phyloP scores from a whole-genome alignment of 2,888 invertebrate species.

The Myopa tessellatipennis region DNA sequence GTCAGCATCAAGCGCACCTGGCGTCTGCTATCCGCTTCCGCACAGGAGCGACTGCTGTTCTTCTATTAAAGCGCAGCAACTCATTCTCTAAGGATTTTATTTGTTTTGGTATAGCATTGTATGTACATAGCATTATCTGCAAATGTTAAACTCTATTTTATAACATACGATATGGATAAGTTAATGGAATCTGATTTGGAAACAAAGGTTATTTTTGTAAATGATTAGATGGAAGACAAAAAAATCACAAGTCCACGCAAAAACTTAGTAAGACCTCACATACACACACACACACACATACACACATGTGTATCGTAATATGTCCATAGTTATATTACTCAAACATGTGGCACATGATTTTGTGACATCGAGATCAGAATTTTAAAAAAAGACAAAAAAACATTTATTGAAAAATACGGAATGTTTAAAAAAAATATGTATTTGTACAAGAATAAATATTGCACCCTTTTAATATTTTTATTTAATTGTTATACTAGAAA shows the following conservation, averaged over 20 bases:
- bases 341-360: not conserved
- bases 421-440: conserved; percentile 14
- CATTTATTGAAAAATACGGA: conserved; percentile 18
- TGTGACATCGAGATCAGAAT: not conserved
- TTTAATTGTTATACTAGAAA: conserved; percentile 8
- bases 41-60: conserved; percentile 87
- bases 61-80: conserved; percentile 74
- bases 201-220: not conserved
- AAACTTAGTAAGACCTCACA: conserved; percentile 1
- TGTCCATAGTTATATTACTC: conserved; percentile 4
- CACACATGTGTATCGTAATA: conserved; percentile 25
- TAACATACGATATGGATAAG: not conserved
- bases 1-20: conserved; percentile 90
- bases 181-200: not conserved
- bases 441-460: conserved; percentile 32
- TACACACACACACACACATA: conserved; percentile 3
- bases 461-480: conserved; percentile 14
- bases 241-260: not conserved
- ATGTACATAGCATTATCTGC: conserved; percentile 28
- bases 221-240: not conserved
- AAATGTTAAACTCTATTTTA: conserved; percentile 33
- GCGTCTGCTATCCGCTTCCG: conserved; percentile 86
- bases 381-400: conserved; percentile 30
- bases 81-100: not conserved
- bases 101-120: conserved; percentile 24